Base-by-base conservation (phyloP, 1,140 invertebrate genomes). In the Aleiodes sp. region DNA sequence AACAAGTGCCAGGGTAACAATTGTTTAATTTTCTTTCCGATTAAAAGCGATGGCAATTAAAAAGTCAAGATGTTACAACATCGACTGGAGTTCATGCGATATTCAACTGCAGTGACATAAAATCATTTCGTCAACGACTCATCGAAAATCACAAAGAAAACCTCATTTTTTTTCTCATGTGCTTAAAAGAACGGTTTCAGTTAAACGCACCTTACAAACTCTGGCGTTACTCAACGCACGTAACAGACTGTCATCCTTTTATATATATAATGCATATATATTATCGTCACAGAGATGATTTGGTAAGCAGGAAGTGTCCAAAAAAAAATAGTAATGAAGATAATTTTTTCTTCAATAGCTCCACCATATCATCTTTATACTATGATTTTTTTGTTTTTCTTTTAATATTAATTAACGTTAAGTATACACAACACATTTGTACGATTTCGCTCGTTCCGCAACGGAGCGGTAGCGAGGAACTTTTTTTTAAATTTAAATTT, bases 381-480 rank as follows among this genome's bases (percentile, higher is more conserved):
- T 52, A 52, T 52, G 26, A 24, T 10, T 52, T 16, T 52, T 52
- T 21, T 52, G 21, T 52, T 16, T 52, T 52, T 46, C 26, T 6
- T n/a, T 80, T 75, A 83, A 82, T 85, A 81, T 83, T 76, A 81
- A 80, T 81, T 80, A 84, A 83, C 76, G 76, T 84, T 84, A 84
- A 85, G 80, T 84, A 84, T 85, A 84, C 82, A 84, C 83, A 85
- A 83, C 80, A 84, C 78, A 83, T 85, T 84, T 84, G 83, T 84
- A 85, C 84, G 84, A 83, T 82, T 82, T 83, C 79, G 80, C 78
- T 84, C 79, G 62, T 75, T 75, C 74, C 76, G 71, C 73, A 69
- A 80, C 43, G 70, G 72, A 82, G 60, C 72, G 65, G 74, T 67
- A 76, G 73, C 71, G 75, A 80, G 73, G 70, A 76, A 76, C 14